Percentiles rank a stretch among this genome's conserved stretches.
Evolutionary conservation across 1,140 invertebrate species (phyloP).

Genomic region (Diprion similis): DNA sequence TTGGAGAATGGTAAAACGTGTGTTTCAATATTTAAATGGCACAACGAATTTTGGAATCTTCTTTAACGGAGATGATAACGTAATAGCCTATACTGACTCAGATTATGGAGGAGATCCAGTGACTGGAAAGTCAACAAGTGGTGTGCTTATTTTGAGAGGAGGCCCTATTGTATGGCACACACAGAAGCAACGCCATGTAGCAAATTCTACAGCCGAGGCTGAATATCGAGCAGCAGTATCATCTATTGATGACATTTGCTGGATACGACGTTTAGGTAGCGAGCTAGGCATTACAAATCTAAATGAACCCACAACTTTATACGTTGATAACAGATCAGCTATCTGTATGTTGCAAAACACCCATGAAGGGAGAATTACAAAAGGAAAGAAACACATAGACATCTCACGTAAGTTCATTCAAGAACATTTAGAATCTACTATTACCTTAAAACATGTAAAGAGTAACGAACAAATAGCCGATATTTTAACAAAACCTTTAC

Average conservation of each 20-base stretch:
- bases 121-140: constrained; percentile 30
- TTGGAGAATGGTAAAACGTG: constrained; percentile 42
- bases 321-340: constrained; percentile 30
- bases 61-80: constrained; percentile 24
- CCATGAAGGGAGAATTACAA: constrained; percentile 31
- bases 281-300: constrained; percentile 25
- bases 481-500: constrained; percentile 28
- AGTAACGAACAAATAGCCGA: constrained; percentile 24
- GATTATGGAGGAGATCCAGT: constrained; percentile 28
- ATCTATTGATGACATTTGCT: constrained; percentile 30
- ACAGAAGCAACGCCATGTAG: constrained; percentile 32
- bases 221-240: constrained; percentile 35
- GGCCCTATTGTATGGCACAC: constrained; percentile 32
- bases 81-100: constrained; percentile 33
- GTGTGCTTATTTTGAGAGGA: constrained; percentile 30
- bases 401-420: constrained; percentile 35
- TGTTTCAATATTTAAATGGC: constrained; percentile 44
- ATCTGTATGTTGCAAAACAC: constrained; percentile 33
- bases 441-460: constrained; percentile 18
- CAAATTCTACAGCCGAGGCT: constrained; percentile 35
- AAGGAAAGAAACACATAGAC: constrained; percentile 35
- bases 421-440: constrained; percentile 27
- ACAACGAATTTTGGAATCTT: constrained; percentile 38
- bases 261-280: constrained; percentile 24
- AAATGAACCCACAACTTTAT: constrained; percentile 24